phyloP scores from a whole-genome alignment of 1,140 invertebrate species.

The Drosophila sechellia region DNA sequence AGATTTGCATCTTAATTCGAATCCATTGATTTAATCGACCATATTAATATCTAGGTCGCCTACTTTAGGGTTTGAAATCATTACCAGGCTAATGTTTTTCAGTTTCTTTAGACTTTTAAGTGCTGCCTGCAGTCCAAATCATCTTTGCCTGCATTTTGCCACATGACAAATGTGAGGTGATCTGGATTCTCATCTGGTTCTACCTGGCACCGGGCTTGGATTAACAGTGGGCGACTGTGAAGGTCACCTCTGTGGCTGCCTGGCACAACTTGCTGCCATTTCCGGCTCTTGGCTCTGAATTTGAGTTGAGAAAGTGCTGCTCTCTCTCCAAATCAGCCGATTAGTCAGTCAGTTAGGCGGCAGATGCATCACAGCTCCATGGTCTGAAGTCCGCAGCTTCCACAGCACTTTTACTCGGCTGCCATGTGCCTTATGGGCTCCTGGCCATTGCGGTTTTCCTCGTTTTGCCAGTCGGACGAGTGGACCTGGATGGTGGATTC shows the following conservation, averaged over 20 bases:
- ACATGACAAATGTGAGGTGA: too few relatives aligned
- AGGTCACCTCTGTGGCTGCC: slow-evolving; percentile 32
- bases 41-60: too few relatives aligned
- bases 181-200: too few relatives aligned
- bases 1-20: background rate
- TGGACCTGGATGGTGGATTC: slow-evolving; percentile 47
- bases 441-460: slow-evolving; percentile 26
- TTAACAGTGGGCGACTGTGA: slow-evolving; percentile 1
- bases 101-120: too few relatives aligned
- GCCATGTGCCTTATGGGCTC: slow-evolving; percentile 10
- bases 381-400: background rate
- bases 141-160: too few relatives aligned
- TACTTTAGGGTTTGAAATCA: too few relatives aligned
- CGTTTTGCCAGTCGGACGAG: slow-evolving; percentile 23
- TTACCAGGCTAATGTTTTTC: too few relatives aligned
- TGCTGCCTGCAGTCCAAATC: too few relatives aligned
- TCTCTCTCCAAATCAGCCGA: slow-evolving; percentile 61
- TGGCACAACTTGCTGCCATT: slow-evolving; percentile 23
- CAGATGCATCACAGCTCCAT: background rate
- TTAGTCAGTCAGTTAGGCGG: slow-evolving; percentile 70
- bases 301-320: slow-evolving; percentile 54
- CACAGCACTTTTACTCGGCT: slow-evolving; percentile 38
- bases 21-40: too few relatives aligned
- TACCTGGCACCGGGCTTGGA: too few relatives aligned
- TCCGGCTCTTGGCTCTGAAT: slow-evolving; percentile 41